phyloP scores from a whole-genome alignment of 2,113 vertebrate genomes.

The Melanerpes aurifrons region DNA sequence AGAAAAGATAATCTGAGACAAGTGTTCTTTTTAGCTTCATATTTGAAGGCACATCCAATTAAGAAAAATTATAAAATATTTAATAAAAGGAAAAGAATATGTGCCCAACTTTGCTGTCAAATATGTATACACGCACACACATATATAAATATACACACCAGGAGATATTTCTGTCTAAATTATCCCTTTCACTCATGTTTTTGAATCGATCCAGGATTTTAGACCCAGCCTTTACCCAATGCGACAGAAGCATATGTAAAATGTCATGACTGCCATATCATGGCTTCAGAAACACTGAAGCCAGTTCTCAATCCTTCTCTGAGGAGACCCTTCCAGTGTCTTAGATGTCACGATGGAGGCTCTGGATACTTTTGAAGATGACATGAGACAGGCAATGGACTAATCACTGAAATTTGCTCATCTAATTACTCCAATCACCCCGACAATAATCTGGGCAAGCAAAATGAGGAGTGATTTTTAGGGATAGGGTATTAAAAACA shows the following conservation, averaged over 20 bases:
- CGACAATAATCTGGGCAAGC: not conserved
- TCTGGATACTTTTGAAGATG: not conserved
- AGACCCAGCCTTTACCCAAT: not conserved
- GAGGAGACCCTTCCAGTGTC: not conserved
- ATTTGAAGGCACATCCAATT: not conserved
- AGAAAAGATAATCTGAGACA: not conserved
- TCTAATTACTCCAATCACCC: not conserved
- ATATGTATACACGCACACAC: not conserved
- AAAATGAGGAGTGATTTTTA: not conserved
- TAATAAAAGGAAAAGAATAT: not conserved
- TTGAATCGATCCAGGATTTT: not conserved
- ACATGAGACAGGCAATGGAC: not conserved
- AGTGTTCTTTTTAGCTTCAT: not conserved
- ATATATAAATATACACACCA: accelerated
- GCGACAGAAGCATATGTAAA: not conserved
- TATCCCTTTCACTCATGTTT: not conserved
- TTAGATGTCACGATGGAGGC: not conserved
- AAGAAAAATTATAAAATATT: not conserved
- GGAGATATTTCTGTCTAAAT: not conserved
- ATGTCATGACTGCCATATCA: accelerated
- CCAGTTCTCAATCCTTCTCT: not conserved
- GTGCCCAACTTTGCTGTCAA: not conserved
- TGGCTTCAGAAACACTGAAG: not conserved
- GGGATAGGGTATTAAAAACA: not conserved
- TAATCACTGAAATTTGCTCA: not conserved